Conservation (phyloP, 2,113 vertebrate genomes). For the Mus spicilegus region DNA sequence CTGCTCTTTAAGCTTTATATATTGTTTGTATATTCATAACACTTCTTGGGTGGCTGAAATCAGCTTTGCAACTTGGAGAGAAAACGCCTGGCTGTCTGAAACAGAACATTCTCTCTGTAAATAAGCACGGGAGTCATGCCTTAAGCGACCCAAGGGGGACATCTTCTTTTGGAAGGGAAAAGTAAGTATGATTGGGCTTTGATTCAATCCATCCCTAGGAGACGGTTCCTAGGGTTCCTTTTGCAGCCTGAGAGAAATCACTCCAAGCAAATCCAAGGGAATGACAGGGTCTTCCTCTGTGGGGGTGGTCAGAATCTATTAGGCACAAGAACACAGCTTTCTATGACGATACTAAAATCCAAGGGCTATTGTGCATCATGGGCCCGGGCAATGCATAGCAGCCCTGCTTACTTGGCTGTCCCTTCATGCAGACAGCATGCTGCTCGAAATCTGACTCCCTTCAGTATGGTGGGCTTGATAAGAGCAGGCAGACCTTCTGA, state of each 20-base stretch:
- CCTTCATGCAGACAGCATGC: not conserved
- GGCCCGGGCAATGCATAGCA: not conserved
- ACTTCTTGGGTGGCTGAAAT: not conserved
- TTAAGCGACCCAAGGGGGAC: not conserved
- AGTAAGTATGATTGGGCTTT: not conserved
- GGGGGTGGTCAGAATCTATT: not conserved
- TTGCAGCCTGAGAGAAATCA: slow-evolving; percentile 27
- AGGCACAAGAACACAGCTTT: not conserved
- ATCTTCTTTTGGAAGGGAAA: slow-evolving; percentile 56
- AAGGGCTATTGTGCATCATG: not conserved
- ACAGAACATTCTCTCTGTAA: not conserved
- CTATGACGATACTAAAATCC: slow-evolving; percentile 45
- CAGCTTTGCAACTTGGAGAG: slow-evolving; percentile 38
- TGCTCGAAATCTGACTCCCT: not conserved
- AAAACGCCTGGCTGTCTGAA: slow-evolving; percentile 24
- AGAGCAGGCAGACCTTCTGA: not conserved
- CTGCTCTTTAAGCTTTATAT: not conserved
- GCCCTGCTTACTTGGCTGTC: slow-evolving; percentile 30
- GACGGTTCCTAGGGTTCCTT: not conserved
- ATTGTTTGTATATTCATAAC: slow-evolving; percentile 26
- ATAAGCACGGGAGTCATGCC: not conserved
- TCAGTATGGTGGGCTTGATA: not conserved
- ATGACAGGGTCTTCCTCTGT: not conserved
- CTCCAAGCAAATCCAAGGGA: slow-evolving; percentile 7
- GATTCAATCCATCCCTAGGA: not conserved